Conservation (phyloP, 2,113 vertebrate species). For the Odontophorus gujanensis region DNA sequence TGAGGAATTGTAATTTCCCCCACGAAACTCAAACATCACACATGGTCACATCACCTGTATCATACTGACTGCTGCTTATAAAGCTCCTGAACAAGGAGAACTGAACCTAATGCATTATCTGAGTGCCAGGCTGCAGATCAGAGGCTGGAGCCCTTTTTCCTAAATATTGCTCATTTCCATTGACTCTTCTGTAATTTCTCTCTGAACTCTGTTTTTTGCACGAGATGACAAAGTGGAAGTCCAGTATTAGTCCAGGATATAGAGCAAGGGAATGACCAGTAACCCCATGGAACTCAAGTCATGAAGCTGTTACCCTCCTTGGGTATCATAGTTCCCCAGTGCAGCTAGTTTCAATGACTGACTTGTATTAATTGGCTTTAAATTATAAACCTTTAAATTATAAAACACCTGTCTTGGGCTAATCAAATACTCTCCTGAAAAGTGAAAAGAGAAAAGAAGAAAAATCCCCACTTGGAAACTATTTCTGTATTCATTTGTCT, state of each 20-base stretch:
- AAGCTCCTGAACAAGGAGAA: neutral
- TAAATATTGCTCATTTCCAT: neutral
- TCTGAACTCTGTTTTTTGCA: neutral
- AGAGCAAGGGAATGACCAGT: neutral
- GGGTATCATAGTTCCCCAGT: neutral
- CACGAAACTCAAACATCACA: rapidly evolving
- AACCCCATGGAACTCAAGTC: rapidly evolving
- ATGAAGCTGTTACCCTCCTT: neutral
- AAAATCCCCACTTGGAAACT: neutral
- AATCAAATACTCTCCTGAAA: neutral
- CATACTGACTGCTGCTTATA: neutral
- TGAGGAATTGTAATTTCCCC: neutral
- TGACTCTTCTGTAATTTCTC: neutral
- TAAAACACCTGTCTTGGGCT: neutral
- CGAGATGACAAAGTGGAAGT: neutral
- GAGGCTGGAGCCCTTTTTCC: neutral
- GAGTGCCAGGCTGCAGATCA: neutral
- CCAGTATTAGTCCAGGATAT: neutral
- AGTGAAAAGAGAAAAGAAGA: neutral
- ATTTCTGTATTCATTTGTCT: neutral
- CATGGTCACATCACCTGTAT: neutral
- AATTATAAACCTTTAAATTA: neutral
- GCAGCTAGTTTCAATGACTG: neutral
- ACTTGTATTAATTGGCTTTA: constrained; percentile 12
- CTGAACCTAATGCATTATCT: neutral